Evolutionary conservation across 2,797 vertebrate genomes (phyloP).

Genomic region (Halcyon badia): DNA sequence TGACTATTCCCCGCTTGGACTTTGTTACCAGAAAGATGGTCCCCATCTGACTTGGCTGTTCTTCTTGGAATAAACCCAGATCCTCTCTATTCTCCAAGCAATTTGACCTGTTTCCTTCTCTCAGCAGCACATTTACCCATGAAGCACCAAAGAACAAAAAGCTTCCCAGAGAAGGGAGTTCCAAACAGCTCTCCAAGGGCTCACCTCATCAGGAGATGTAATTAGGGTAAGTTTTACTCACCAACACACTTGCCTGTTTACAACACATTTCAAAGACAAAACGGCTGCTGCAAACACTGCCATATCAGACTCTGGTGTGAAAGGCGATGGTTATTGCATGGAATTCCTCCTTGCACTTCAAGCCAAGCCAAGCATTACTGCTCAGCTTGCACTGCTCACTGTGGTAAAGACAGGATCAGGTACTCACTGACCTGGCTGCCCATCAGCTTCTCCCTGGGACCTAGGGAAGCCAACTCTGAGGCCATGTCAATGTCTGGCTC

Average conservation of each 20-base stretch:
- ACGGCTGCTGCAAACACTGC: background rate
- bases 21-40: conserved; percentile 5
- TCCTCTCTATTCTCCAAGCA: background rate
- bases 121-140: background rate
- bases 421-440: background rate
- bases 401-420: background rate
- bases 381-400: background rate
- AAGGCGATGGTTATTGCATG: background rate
- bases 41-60: conserved; percentile 63
- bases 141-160: background rate
- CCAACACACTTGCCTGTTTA: background rate
- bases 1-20: background rate
- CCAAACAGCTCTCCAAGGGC: background rate
- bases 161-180: background rate
- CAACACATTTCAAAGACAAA: background rate
- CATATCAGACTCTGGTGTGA: background rate
- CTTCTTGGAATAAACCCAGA: conserved; percentile 39
- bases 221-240: background rate
- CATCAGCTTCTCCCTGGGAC: background rate
- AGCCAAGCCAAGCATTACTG: background rate
- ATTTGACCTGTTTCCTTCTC: conserved; percentile 7
- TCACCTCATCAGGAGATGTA: background rate
- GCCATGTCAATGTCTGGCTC: background rate
- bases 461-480: background rate
- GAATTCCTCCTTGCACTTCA: background rate